Evolutionary conservation across 2,888 invertebrate species (phyloP), one percentile per base, ranked within the genome.

Genomic region (Pristionchus mayeri): DNA sequence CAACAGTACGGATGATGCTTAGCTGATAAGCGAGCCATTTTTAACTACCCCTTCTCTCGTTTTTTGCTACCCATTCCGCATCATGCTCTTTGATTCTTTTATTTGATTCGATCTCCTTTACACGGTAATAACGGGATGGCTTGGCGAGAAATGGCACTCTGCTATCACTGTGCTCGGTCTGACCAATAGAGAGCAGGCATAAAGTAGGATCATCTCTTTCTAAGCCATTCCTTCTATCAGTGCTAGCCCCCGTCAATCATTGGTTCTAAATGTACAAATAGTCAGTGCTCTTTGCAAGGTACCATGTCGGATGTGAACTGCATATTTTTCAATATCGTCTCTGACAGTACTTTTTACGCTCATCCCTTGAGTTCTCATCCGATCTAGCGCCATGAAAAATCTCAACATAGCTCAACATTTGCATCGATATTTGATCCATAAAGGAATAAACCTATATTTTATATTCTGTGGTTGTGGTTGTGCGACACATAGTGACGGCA

Each of bases 251-350:
- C 54, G 54, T 54, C 54, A 54, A 54, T 54, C 60, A 60, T 9
- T 44, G 44, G 44, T 44, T 44, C 13, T 44, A 13, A 13, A 4
- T 16, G 1, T 13, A 30, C 27, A 30, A 60, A 60, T 54, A 11
- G 30, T 44, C 60, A 18, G 60, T 60, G 60, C 60, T 60, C 30
- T 60, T 16, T 60, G 60, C 30, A 60, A n/a, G n/a, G 60, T 60
- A 30, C 3, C 13, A 13, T 44, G 44, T 44, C 44, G n/a, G n/a
- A n/a, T n/a, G n/a, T n/a, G n/a, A n/a, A n/a, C n/a, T n/a, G n/a
- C n/a, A n/a, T n/a, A n/a, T n/a, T n/a, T n/a, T n/a, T n/a, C n/a
- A n/a, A n/a, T n/a, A n/a, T n/a, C n/a, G n/a, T n/a, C n/a, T n/a
- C n/a, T n/a, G n/a, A n/a, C n/a, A n/a, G n/a, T n/a, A n/a, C n/a